Evolutionary conservation across 1,140 invertebrate species (phyloP).

Genomic region (Pogonus chalceus): DNA sequence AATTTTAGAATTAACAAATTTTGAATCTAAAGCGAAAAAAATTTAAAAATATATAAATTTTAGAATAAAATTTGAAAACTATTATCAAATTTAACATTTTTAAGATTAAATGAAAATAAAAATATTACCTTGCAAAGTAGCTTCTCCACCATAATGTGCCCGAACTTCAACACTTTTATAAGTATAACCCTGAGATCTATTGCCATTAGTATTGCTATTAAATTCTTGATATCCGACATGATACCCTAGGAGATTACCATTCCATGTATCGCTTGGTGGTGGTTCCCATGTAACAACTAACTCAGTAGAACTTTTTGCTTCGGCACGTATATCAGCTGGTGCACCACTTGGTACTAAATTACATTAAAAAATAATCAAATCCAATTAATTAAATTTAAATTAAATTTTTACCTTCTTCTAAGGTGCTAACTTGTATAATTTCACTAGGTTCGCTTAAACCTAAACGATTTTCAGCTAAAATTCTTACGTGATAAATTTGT

Average conservation of each 20-base stretch:
- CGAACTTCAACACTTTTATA: slow-evolving; percentile 62
- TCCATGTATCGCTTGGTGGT: slow-evolving; percentile 75
- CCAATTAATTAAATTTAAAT: slow-evolving; percentile 9
- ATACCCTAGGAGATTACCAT: slow-evolving; percentile 86
- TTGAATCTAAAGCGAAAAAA: no score
- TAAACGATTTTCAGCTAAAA: slow-evolving; percentile 80
- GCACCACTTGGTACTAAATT: slow-evolving; percentile 72
- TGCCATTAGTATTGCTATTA: slow-evolving; percentile 30
- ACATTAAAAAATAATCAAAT: not conserved
- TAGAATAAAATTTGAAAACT: no score
- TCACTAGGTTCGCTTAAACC: slow-evolving; percentile 80
- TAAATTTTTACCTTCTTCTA: slow-evolving; percentile 61
- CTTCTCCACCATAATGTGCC: slow-evolving; percentile 53
- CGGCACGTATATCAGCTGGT: slow-evolving; percentile 72
- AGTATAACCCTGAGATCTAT: slow-evolving; percentile 44
- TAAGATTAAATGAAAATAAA: no score
- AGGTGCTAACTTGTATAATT: slow-evolving; percentile 66
- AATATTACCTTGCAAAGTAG: slow-evolving; percentile 49
- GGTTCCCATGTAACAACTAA: slow-evolving; percentile 83
- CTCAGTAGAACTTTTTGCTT: slow-evolving; percentile 81
- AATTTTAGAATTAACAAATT: no score
- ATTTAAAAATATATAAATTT: no score
- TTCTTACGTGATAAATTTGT: slow-evolving; percentile 79
- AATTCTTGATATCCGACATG: slow-evolving; percentile 81
- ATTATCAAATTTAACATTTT: no score